These are phyloP conservation scores for Butorides virescens DNA, from an alignment of 2,113 vertebrate species.

Conservation along the genomic window DNA sequence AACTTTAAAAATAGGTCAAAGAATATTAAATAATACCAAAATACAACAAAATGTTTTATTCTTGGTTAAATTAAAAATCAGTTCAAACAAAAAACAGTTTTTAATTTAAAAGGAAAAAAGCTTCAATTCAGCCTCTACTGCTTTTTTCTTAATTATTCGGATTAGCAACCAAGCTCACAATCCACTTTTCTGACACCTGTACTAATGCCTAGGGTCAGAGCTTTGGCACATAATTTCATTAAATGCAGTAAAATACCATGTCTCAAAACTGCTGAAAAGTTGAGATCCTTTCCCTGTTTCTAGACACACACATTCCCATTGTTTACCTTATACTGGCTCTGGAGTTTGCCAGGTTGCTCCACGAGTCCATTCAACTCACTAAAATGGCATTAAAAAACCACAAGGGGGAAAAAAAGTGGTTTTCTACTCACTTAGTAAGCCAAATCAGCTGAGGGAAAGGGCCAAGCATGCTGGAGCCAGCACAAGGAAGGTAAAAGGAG, in stretches of 20 bases:
- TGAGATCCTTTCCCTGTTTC: neutral
- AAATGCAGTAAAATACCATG: neutral
- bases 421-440: neutral
- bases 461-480: neutral
- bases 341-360: neutral
- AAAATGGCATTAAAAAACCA: neutral
- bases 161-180: neutral
- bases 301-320: neutral
- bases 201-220: neutral
- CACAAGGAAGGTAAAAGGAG: neutral
- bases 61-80: neutral
- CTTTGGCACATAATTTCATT: neutral
- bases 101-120: neutral
- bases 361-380: neutral
- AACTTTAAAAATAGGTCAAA: neutral
- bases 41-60: neutral
- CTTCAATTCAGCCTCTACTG: neutral
- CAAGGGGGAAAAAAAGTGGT: rapidly evolving
- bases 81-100: neutral
- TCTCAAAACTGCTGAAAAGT: neutral
- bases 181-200: neutral
- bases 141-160: neutral
- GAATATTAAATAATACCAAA: neutral
- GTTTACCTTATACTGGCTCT: neutral
- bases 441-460: neutral